Evolutionary conservation across 2,888 invertebrate genomes (phyloP).

Genomic region (Heliconius charithonia): DNA sequence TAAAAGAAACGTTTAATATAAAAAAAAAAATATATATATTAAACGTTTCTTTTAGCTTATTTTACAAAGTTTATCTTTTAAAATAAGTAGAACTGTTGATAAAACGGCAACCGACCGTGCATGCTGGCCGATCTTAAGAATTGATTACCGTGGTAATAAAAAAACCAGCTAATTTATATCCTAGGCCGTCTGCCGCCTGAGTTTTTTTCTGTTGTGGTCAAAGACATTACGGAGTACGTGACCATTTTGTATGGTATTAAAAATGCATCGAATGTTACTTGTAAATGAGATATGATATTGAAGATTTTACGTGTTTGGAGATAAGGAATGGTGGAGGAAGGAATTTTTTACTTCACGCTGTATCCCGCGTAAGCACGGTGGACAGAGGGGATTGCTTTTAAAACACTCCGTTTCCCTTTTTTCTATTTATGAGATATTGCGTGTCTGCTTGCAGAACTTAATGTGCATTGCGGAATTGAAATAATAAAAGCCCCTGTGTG

Average conservation of each 20-base stretch:
- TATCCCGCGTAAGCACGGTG: not conserved
- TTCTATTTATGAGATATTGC: not conserved
- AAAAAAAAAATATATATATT: too few species aligned
- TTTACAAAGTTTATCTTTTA: not conserved
- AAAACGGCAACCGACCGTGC: constrained; percentile 24
- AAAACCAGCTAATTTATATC: constrained; percentile 31
- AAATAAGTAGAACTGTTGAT: not conserved
- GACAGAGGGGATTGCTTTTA: not conserved
- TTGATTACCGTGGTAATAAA: constrained; percentile 40
- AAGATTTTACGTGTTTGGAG: not conserved
- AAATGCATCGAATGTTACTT: not conserved
- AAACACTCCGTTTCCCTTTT: not conserved
- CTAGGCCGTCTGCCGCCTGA: constrained; percentile 22
- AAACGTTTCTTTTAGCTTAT: too few species aligned
- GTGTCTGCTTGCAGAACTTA: not conserved
- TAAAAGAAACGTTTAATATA: too few species aligned
- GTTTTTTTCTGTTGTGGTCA: constrained; percentile 25
- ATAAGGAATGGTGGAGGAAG: not conserved
- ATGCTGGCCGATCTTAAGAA: constrained; percentile 37
- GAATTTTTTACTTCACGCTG: not conserved
- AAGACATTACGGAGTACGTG: constrained; percentile 28
- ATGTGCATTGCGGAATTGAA: not conserved
- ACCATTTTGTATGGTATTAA: constrained; percentile 16
- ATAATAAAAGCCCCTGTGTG: not conserved
- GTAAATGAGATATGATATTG: not conserved